phyloP scores from a whole-genome alignment of 2,888 invertebrate species.

The Melieria omissa region DNA sequence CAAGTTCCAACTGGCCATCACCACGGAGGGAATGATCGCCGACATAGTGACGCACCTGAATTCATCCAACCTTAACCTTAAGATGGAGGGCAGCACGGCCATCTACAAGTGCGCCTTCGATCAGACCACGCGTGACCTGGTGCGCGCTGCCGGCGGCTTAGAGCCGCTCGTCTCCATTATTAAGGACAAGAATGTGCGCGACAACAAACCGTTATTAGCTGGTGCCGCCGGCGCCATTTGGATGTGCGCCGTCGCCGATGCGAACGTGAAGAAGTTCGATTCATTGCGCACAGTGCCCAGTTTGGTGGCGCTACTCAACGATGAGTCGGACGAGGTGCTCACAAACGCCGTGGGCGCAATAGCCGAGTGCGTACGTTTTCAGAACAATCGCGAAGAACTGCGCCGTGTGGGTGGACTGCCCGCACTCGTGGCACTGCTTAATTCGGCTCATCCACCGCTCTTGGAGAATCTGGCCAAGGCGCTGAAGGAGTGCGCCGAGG shows the following conservation, averaged over 20 bases:
- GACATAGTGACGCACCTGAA: conserved; percentile 86
- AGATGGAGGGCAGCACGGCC: conserved; percentile 89
- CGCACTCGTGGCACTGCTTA: conserved; percentile 80
- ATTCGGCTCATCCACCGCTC: conserved; percentile 85
- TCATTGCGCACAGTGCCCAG: conserved; percentile 68
- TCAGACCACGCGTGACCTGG: conserved; percentile 81
- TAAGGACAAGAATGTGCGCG: conserved; percentile 73
- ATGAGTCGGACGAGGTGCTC: conserved; percentile 83
- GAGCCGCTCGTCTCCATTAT: conserved; percentile 85
- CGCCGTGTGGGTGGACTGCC: conserved; percentile 82
- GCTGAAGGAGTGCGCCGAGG: conserved; percentile 82
- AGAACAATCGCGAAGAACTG: conserved; percentile 80
- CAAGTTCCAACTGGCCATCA: conserved; percentile 81
- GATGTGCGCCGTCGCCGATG: conserved; percentile 88
- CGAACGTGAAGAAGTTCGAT: conserved; percentile 84
- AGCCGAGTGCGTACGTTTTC: conserved; percentile 85
- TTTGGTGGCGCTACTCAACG: conserved; percentile 81
- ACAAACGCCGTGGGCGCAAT: conserved; percentile 92
- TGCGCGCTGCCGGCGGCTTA: conserved; percentile 87
- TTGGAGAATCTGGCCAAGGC: conserved; percentile 91
- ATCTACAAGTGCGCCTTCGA: conserved; percentile 90
- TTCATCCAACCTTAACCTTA: conserved; percentile 78
- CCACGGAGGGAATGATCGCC: conserved; percentile 88
- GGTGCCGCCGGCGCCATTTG: conserved; percentile 94
- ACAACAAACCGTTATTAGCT: conserved; percentile 81